Conservation (phyloP, 2,888 invertebrate genomes). For the Hyposoter dolosus region DNA sequence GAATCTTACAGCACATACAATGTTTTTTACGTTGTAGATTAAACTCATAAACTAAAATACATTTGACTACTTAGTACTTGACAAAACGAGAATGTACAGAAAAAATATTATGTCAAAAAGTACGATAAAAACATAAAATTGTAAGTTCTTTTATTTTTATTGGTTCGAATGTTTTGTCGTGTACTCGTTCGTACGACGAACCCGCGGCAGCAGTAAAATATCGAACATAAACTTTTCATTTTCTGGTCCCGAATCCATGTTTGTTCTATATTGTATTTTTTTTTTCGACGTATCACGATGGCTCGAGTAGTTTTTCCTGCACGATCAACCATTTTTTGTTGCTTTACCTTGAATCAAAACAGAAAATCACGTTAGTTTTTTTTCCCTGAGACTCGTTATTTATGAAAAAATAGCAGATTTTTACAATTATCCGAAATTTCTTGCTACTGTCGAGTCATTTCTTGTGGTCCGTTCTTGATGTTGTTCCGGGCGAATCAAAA, state of each 20-base stretch:
- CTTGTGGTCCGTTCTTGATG: constrained; percentile 64
- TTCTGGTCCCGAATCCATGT: not conserved
- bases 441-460: not conserved
- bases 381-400: not conserved
- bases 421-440: not conserved
- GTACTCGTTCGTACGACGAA: constrained; percentile 20
- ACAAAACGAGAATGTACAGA: not conserved
- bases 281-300: not conserved
- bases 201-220: constrained; percentile 2
- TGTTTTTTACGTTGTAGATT: not conserved
- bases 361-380: not conserved
- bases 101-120: not conserved
- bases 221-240: not conserved
- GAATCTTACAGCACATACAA: not conserved
- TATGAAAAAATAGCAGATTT: not conserved
- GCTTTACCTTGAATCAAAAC: too few species aligned
- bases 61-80: not conserved
- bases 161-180: not conserved
- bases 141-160: not conserved
- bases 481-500: constrained; percentile 60
- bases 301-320: not conserved
- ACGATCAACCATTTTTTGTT: too few species aligned
- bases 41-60: not conserved
- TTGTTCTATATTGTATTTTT: not conserved
- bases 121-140: not conserved